Evolutionary conservation across 2,888 invertebrate species (phyloP).

Genomic region (Caenorhabditis sp.): DNA sequence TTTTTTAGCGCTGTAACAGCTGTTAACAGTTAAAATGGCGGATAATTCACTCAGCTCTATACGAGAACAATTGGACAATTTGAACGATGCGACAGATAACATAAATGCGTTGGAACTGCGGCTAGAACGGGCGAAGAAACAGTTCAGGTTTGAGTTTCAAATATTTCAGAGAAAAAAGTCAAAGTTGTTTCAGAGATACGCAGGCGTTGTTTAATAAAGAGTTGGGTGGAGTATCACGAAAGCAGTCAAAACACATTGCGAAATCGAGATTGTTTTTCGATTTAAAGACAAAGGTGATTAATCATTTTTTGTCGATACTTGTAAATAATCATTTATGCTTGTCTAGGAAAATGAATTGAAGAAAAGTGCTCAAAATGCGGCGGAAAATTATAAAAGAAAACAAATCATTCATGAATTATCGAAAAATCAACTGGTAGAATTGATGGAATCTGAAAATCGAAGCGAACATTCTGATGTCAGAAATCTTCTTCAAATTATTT

Average conservation of each 20-base stretch:
- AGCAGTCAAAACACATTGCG: conserved; percentile 25
- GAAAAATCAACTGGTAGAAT: conserved; percentile 18
- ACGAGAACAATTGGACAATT: conserved; percentile 27
- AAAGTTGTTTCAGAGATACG: conserved; percentile 38
- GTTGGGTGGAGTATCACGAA: conserved; percentile 16
- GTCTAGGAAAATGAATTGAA: conserved; percentile 11
- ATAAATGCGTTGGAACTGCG: conserved; percentile 34
- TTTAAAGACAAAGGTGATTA: conserved; percentile 14
- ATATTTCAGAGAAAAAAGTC: not conserved
- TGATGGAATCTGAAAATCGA: conserved; percentile 16
- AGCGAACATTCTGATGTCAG: conserved; percentile 14
- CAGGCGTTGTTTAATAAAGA: conserved; percentile 28
- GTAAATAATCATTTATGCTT: not conserved
- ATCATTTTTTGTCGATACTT: not conserved
- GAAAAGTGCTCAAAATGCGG: conserved; percentile 30
- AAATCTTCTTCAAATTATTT: not conserved
- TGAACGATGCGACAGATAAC: conserved; percentile 34
- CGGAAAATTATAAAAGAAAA: conserved; percentile 25
- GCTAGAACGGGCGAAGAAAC: conserved; percentile 20
- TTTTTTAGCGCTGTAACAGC: not conserved
- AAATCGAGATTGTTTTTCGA: conserved; percentile 28
- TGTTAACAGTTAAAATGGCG: not conserved
- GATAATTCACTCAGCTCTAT: conserved; percentile 12
- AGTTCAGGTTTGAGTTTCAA: conserved; percentile 20
- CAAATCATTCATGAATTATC: conserved; percentile 27